Evolutionary conservation across 2,888 invertebrate genomes (phyloP), one percentile per base, ranked within the genome.

Genomic region (Drosophila meridiana): DNA sequence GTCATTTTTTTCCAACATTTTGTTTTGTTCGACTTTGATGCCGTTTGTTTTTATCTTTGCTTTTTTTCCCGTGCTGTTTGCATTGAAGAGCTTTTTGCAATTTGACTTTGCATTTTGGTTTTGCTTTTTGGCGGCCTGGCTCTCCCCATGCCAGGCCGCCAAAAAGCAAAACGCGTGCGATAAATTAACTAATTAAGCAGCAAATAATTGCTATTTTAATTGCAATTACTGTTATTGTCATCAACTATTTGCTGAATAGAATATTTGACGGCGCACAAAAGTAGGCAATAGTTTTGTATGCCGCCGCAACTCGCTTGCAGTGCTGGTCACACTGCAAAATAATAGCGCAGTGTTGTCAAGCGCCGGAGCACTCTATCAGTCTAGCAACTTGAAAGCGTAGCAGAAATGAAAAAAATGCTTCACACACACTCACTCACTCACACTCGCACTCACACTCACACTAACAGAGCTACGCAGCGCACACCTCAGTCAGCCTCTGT

Each of bases 1-100:
- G 72, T 48, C 47, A 53, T 76, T 82, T 77, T 78, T 81, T 80
- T 73, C 45, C 63, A 58, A 65, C 72, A 71, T 79, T 85, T 85
- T 87, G 84, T 87, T 89, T 89, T 89, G 89, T 88, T 84, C 83
- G 83, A 84, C 82, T 86, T 87, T 89, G 87, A 79, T 79, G 85
- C 85, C 73, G 76, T 57, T 69, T 61, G 70, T 59, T 68, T 55
- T 58, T 58, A 62, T 58, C 55, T 65, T 62, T 47, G 20, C 47
- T 55, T 28, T 47, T 47, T 20, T 52, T 47, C 48, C 59, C 47
- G 32, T 38, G 40, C 38, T 48, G 36, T 63, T 79, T 59, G 52
- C 47, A 62, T 72, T 63, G 60, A 58, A 58, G 42, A 50, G 69
- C 32, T 57, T 62, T 65, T 76, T 66, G 53, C 48, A 68, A 55